Percentiles rank a stretch among this genome's conserved stretches.
Conservation (phyloP, 2,797 vertebrate species). For the Halcyon smyrnensis region DNA sequence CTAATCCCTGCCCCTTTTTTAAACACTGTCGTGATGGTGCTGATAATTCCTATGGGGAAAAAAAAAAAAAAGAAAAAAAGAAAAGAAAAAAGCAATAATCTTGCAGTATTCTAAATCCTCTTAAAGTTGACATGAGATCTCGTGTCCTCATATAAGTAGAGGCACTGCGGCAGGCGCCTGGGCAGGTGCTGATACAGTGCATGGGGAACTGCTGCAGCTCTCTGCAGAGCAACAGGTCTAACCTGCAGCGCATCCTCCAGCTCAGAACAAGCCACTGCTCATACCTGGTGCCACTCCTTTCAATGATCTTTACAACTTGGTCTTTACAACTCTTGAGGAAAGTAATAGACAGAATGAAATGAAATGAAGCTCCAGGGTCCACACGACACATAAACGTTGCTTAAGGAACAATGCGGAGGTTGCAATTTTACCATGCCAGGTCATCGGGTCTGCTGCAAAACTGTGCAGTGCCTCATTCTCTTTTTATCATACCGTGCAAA, state of each 20-base stretch:
- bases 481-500: not conserved
- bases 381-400: not conserved
- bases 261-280: not conserved
- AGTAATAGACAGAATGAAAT: not conserved
- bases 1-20: not conserved
- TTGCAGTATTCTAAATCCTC: not conserved
- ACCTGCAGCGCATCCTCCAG: fast-evolving
- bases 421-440: not conserved
- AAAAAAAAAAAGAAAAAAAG: no score
- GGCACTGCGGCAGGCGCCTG: not conserved
- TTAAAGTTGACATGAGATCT: not conserved
- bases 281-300: not conserved
- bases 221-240: not conserved
- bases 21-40: not conserved
- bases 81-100: not conserved
- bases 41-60: not conserved
- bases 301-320: not conserved
- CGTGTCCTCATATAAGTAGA: not conserved
- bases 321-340: not conserved
- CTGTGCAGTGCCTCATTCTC: not conserved
- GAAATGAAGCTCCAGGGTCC: not conserved
- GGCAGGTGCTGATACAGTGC: not conserved
- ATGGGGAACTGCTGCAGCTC: not conserved
- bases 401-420: not conserved
- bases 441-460: not conserved